Evolutionary conservation across 1,140 invertebrate species (phyloP).

Genomic region (Schmidtea mediterranea): DNA sequence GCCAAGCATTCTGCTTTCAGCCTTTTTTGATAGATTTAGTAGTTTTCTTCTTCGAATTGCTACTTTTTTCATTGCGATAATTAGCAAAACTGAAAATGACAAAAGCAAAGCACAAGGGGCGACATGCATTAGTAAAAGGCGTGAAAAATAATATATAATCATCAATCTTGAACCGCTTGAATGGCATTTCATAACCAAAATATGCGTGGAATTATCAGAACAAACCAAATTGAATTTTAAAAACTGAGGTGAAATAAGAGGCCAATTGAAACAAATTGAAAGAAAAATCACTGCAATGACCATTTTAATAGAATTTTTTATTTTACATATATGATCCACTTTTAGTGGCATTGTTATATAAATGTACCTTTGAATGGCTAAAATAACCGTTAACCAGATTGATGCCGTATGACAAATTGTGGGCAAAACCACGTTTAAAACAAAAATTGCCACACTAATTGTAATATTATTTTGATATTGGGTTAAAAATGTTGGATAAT

Average conservation of each 20-base stretch:
- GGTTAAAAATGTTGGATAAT: too few species aligned
- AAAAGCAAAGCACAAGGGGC: conserved; percentile 56
- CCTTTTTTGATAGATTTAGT: conserved; percentile 39
- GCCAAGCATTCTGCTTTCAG: conserved; percentile 31
- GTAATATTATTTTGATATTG: too few species aligned
- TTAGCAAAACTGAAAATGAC: conserved; percentile 51
- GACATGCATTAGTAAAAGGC: conserved; percentile 55
- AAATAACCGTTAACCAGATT: conserved; percentile 50
- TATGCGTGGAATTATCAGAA: conserved; percentile 25
- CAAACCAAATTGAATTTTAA: not conserved
- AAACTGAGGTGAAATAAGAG: conserved; percentile 29
- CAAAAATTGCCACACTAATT: too few species aligned
- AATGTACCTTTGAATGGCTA: conserved; percentile 54
- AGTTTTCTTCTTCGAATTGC: conserved; percentile 35
- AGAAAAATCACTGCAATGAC: conserved; percentile 44
- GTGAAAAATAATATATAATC: conserved; percentile 34
- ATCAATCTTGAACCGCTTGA: not conserved
- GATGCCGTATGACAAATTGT: conserved; percentile 57
- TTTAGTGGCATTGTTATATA: conserved; percentile 63
- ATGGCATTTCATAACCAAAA: not conserved
- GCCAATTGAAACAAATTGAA: conserved; percentile 28
- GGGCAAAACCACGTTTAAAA: conserved; percentile 28
- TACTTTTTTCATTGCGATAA: conserved; percentile 51
- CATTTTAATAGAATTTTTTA: conserved; percentile 44
- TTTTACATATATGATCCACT: conserved; percentile 47